phyloP scores from a whole-genome alignment of 2,888 invertebrate genomes.

The Piscicola geometra region DNA sequence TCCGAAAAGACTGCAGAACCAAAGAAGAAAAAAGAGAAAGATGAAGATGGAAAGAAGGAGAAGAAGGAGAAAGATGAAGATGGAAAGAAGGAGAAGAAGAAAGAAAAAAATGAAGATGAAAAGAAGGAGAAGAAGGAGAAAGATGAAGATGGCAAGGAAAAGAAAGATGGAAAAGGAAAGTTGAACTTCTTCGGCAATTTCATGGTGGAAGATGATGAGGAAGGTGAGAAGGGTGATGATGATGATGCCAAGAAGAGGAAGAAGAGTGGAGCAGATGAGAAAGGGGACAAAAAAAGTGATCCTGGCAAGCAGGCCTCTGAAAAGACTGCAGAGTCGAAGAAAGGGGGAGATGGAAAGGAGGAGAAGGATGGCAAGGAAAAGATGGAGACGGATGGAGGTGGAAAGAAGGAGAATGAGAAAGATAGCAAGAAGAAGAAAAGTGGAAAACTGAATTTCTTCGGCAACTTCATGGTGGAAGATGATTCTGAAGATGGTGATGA shows the following conservation, averaged over 20 bases:
- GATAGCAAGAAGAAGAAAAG: not conserved
- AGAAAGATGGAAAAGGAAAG: not conserved
- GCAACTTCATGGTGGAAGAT: not conserved
- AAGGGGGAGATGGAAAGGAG: too few species aligned
- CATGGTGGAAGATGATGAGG: not conserved
- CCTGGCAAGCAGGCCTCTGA: too few species aligned
- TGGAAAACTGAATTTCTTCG: not conserved
- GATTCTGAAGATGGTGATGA: not conserved
- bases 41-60: too few species aligned
- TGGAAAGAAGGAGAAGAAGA: too few species aligned
- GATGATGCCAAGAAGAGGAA: not conserved
- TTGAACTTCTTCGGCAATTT: not conserved
- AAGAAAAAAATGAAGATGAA: not conserved
- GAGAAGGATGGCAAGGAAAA: not conserved
- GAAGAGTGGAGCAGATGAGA: not conserved
- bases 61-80: too few species aligned
- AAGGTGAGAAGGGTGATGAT: too few species aligned
- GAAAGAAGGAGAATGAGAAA: not conserved
- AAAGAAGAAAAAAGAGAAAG: conserved; percentile 10
- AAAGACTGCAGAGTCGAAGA: too few species aligned
- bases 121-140: not conserved
- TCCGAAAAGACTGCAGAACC: not conserved
- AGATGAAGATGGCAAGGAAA: not conserved
- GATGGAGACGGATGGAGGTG: not conserved
- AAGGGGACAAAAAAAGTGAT: not conserved